These are phyloP conservation scores for Thysanoteuthis rhombus DNA, from an alignment of 2,888 invertebrate species.

Conservation along the genomic window DNA sequence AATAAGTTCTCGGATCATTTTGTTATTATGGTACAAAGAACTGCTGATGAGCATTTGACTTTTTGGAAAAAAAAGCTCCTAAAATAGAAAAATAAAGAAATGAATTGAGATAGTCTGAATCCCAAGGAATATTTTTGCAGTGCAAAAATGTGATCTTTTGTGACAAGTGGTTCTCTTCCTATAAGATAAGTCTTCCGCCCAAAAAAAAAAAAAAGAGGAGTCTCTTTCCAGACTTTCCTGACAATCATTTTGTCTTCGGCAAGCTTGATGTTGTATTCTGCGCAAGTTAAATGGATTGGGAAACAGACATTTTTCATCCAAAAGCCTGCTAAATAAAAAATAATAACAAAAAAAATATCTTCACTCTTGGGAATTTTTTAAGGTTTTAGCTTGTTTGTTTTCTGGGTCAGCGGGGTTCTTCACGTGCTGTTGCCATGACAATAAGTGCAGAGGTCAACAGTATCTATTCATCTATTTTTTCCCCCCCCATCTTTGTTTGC, in stretches of 20 bases:
- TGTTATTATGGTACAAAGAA: too few species aligned
- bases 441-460: not conserved
- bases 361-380: not conserved
- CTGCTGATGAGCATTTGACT: too few species aligned
- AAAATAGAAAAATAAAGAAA: too few species aligned
- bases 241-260: not conserved
- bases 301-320: not conserved
- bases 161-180: not conserved
- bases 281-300: not conserved
- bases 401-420: not conserved
- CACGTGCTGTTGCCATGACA: not conserved
- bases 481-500: not conserved
- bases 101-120: too few species aligned
- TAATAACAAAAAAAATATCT: not conserved
- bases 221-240: not conserved
- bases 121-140: not conserved
- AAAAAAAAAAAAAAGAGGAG: not conserved
- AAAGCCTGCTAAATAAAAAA: not conserved
- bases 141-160: not conserved
- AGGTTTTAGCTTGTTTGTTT: not conserved
- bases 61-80: too few species aligned
- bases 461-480: not conserved
- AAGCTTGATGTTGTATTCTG: not conserved
- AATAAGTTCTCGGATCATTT: too few species aligned
- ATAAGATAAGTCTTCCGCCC: not conserved